Evolutionary conservation across 2,797 vertebrate genomes (phyloP), one percentile per base, ranked within the genome.

Genomic region (Crenichthys baileyi): DNA sequence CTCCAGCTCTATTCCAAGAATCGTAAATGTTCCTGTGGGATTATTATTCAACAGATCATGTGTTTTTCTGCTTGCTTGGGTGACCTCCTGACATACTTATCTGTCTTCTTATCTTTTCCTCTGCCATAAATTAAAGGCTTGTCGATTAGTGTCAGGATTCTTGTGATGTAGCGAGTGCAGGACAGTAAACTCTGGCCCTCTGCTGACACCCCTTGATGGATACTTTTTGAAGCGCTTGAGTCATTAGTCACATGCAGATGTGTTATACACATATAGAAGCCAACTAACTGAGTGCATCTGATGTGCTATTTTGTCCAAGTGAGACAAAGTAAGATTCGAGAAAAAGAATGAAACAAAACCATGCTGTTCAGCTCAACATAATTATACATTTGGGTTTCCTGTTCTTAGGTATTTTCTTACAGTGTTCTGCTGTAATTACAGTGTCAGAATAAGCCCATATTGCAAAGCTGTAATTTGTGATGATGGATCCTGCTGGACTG

Each of bases 381-480:
- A 88, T 85, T 73, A 75, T 81, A 58, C 39, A 58, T 70, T 76
- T 84, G 82, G 73, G 70, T 83, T 79, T 81, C 82, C 67, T 82
- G 44, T 70, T 61, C 53, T 51, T 24, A 15, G 77, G 53, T 82
- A 39, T 72, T 61, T 77, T 85, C 60, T 70, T 72, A 76, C 75
- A 48, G 76, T 78, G 63, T 61, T 46, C 11, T 2, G 20, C 79
- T 73, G 79, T 87, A 87, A 86, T 90, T 87, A 80, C 72, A 84
- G 73, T 58, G 67, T 83, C 72, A 63, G 65, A 81, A 22, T 20
- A 55, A 79, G 11, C 4, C 58, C 74, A 65, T 41, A 78, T 63
- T 73, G 68, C 65, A 79, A 79, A 70, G 74, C 78, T 84, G n/a
- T 83, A 86, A 90, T 89, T 89, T 90, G 75, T 50, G 11, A 22